Base-by-base conservation (phyloP, 2,797 vertebrate species). In the Gymnopithys bicolor region DNA sequence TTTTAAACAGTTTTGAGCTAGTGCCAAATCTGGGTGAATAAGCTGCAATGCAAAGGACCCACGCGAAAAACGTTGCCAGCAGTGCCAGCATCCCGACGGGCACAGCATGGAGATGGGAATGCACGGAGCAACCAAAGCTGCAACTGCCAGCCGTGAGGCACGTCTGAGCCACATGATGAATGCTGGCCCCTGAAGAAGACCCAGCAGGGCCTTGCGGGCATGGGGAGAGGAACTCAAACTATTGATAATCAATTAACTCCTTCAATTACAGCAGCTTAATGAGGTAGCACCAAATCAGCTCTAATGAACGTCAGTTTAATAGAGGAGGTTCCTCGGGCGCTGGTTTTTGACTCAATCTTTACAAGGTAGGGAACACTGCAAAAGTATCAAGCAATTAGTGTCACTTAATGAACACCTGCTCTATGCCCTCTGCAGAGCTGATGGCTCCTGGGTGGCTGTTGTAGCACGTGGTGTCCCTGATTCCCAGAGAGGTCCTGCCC, bases 211-310 rank as follows among this genome's bases (percentile, higher is more conserved):
- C 84, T 94, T 6, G 9, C 5, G 9, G 79, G 84, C 84, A 87
- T 3, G 77, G 77, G 66, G 62, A 73, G 70, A 82, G 35, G 80
- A 90, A 64, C 53, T 25, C 84, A 81, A 85, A 81, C 78, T 95
- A 96, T 94, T 96, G 96, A 94, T 96, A 95, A 97, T 95, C 95
- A 97, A 96, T 96, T 95, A 94, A 95, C 84, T 95, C 93, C 94
- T 96, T 94, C 94, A 94, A 95, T 96, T 95, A 96, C 87, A 71
- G 85, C 58, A 82, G 90, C 76, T 84, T 95, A 97, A 95, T 95
- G 94, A 97, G 96, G 89, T 92, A 92, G 89, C 21, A 0, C 90
- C 71, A 78, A 97, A 92, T 93, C 85, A 64, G 87, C 85, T 49
- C 85, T 95, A 95, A 95, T 86, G 94, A 96, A 86, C 84, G 78